phyloP scores from a whole-genome alignment of 2,888 invertebrate species.

The Mesoligia furuncula region DNA sequence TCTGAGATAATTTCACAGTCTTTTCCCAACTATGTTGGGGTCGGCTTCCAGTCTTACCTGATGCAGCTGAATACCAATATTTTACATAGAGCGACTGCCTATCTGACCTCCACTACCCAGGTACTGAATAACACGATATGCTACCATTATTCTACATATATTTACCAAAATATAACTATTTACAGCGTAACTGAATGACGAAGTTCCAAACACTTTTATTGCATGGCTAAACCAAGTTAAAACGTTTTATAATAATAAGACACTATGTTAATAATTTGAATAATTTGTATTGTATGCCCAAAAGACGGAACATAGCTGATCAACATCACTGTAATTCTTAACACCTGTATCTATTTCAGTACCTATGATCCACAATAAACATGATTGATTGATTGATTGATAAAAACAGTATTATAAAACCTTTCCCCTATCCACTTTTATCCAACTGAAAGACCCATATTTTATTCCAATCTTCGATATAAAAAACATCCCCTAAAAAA shows the following conservation, averaged over 20 bases:
- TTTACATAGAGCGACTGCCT: background rate
- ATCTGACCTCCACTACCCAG: background rate
- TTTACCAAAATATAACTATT: background rate
- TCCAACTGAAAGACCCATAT: conserved; percentile 13
- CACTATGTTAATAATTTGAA: too few relatives aligned
- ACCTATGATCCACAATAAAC: too few relatives aligned
- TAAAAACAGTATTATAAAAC: background rate
- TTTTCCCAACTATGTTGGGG: background rate
- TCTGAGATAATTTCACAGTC: background rate
- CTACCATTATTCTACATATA: background rate
- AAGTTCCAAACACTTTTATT: background rate
- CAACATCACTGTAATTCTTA: too few relatives aligned
- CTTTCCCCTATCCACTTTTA: background rate
- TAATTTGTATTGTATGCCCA: too few relatives aligned
- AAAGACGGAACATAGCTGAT: too few relatives aligned
- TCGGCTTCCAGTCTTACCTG: background rate
- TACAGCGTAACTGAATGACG: background rate
- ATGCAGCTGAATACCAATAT: background rate
- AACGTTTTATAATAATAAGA: too few relatives aligned
- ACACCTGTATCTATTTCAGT: too few relatives aligned
- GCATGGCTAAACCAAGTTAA: background rate
- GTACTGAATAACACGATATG: background rate
- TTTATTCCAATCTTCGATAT: conserved; percentile 41
- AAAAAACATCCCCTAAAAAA: conserved; percentile 46
- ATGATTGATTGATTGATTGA: too few relatives aligned